These are phyloP conservation scores for Equus quagga DNA, from an alignment of 2,113 vertebrate genomes.

Conservation along the genomic window DNA sequence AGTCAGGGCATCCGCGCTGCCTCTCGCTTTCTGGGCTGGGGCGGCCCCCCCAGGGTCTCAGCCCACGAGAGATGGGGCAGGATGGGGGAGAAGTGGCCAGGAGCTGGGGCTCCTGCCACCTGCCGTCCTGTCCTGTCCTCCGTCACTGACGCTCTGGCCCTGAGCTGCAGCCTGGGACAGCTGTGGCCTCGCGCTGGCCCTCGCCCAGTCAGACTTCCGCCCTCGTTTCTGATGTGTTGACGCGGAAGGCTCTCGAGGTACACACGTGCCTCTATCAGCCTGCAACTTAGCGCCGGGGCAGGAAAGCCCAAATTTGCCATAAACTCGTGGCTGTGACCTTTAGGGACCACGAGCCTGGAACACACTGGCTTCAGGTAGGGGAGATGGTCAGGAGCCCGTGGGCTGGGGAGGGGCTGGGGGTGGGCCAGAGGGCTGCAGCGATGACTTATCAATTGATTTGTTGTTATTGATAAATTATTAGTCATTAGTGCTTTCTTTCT, in stretches of 20 bases:
- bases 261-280: not conserved
- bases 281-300: not conserved
- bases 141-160: not conserved
- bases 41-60: not conserved
- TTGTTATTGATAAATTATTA: too few relatives aligned
- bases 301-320: too few relatives aligned
- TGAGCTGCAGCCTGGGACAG: not conserved
- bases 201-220: not conserved
- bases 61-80: not conserved
- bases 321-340: not conserved
- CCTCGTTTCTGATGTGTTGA: accelerated
- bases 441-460: accelerated
- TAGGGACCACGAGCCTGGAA: not conserved
- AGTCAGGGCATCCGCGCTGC: not conserved
- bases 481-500: too few relatives aligned
- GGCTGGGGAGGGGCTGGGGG: not conserved
- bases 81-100: not conserved
- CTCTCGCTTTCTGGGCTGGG: not conserved
- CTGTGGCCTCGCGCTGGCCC: not conserved
- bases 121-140: too few relatives aligned
- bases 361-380: not conserved
- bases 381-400: not conserved
- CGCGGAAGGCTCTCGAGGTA: not conserved
- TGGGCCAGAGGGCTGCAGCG: not conserved
- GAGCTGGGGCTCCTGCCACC: not conserved